Evolutionary conservation across 2,797 vertebrate genomes (phyloP), one percentile per base, ranked within the genome.

Genomic region (Macrochelys suwanniensis): DNA sequence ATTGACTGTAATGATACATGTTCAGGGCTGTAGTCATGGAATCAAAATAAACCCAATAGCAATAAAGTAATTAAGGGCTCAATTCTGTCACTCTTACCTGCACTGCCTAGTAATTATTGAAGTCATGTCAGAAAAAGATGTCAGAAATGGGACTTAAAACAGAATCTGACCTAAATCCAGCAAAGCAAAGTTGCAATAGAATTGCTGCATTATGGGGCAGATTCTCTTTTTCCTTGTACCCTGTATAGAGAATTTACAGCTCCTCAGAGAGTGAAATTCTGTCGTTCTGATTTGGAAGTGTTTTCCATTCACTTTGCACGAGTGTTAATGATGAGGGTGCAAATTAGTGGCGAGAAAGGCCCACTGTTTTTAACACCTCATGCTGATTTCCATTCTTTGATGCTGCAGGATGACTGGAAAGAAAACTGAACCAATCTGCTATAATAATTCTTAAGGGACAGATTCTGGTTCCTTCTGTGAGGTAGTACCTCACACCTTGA

Each of bases 71-170:
- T 91, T 82, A 71, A 71, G 10, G 21, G 21, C 37, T 83, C 49
- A 31, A 1, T 88, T 94, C 82, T 85, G 33, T 76, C 2, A 82
- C 87, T 97, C 94, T 91, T 85, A 89, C 91, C 19, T 89, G 5
- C 92, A 96, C 96, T 96, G 68, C 21, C 92, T 90, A 88, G 92
- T 96, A 95, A 59, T 91, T 85, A 78, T 80, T 92, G 94, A 93
- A 93, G 77, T 80, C 37, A 11, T 71, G 37, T 71, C 19, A 71
- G 68, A 61, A 61, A 61, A 61, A 33, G 59, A 33, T 71, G 68
- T 42, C n/a, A 23, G 7, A 80, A 65, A 31, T 50, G 17, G 49
- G 42, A 80, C 37, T 54, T n/a, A 53, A 26, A 37, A 26, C 50
- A 17, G 23, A 51, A 71, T 84, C 54, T 28, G 15, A 17, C n/a